Percentiles rank a stretch among this genome's conserved stretches.
Evolutionary conservation across 2,888 invertebrate genomes (phyloP).

Genomic region (Aspidapion aeneum): DNA sequence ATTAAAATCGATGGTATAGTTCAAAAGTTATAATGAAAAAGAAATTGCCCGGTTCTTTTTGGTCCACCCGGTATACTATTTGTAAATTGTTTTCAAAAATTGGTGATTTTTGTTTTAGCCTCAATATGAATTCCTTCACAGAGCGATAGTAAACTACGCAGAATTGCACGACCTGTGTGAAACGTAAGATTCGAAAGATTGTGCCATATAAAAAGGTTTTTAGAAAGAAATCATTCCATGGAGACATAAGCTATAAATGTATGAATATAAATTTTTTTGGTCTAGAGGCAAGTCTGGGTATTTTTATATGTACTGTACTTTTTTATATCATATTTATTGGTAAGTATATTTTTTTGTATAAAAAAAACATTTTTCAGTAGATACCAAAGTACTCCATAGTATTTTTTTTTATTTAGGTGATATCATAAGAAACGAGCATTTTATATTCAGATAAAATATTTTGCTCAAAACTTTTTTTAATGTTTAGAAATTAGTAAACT

Average conservation of each 20-base stretch:
- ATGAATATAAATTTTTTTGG: conserved; percentile 11
- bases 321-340: conserved; percentile 33
- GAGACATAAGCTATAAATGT: conserved; percentile 23
- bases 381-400: conserved; percentile 34
- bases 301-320: conserved; percentile 37
- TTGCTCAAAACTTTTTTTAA: not conserved
- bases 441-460: not conserved
- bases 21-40: no score
- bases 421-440: conserved; percentile 5
- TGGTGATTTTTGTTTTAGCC: no score
- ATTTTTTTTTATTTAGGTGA: conserved; percentile 22
- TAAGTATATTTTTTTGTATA: conserved; percentile 26
- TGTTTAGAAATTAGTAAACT: not conserved
- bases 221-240: conserved; percentile 35
- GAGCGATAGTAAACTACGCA: conserved; percentile 86
- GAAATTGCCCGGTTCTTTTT: no score
- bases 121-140: conserved; percentile 91
- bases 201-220: conserved; percentile 38
- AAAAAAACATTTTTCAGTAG: conserved; percentile 28
- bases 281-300: conserved; percentile 35
- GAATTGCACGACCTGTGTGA: conserved; percentile 79
- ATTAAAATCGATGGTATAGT: no score
- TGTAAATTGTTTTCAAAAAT: not conserved
- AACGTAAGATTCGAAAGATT: conserved; percentile 36
- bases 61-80: no score